These are phyloP conservation scores for Pholis gunnellus DNA, from an alignment of 2,113 vertebrate genomes.

Conservation along the genomic window DNA sequence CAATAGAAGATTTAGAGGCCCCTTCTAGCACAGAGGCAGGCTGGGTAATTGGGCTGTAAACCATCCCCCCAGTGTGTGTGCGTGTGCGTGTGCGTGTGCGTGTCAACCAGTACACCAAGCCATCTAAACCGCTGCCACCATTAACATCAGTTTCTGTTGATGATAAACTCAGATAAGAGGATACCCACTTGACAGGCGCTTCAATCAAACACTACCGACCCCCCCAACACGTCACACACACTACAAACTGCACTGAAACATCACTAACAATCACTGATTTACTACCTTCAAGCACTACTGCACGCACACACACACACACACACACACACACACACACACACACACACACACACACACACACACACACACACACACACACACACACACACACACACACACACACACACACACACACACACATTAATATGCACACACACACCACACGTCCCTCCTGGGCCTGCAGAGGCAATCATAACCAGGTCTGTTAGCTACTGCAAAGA, in stretches of 20 bases:
- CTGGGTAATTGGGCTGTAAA: constrained; percentile 74
- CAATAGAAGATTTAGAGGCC: constrained; percentile 65
- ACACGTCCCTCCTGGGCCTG: constrained; percentile 2
- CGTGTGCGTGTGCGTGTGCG: constrained; percentile 24
- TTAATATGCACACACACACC: constrained; percentile 3
- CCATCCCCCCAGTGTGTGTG: constrained; percentile 38
- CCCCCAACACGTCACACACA: constrained; percentile 3
- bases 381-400: constrained; percentile 4
- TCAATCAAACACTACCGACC: constrained; percentile 9
- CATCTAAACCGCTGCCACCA: constrained; percentile 46
- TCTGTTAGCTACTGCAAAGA: constrained; percentile 47
- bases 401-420: constrained; percentile 6
- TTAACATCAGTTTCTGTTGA: constrained; percentile 51
- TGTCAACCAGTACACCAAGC: constrained; percentile 10
- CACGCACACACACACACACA: background rate
- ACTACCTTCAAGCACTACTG: background rate
- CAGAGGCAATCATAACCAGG: constrained; percentile 50
- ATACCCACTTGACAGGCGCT: constrained; percentile 21
- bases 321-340: constrained; percentile 14
- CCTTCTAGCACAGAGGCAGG: constrained; percentile 52
- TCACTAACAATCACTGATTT: constrained; percentile 37
- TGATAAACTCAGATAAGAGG: constrained; percentile 60
- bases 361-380: constrained; percentile 12
- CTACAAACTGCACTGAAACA: background rate
- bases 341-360: constrained; percentile 1